Conservation (phyloP, 1,140 invertebrate genomes). For the Aphis gossypii region DNA sequence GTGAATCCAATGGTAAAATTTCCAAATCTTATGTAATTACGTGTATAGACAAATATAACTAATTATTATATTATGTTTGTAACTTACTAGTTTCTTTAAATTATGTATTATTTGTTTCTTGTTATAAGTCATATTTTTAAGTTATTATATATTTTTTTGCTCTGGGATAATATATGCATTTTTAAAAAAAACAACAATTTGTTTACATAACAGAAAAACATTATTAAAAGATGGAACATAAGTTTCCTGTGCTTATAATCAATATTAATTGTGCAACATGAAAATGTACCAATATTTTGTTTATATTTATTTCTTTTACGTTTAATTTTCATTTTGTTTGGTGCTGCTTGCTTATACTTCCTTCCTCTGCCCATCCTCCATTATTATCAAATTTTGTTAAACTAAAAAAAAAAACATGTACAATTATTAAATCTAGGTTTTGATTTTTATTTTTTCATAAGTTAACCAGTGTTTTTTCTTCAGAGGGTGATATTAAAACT, state of each 20-base stretch:
- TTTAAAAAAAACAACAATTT: slow-evolving; percentile 36
- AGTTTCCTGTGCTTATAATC: slow-evolving; percentile 36
- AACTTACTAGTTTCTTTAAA: slow-evolving; percentile 51
- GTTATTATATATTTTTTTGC: slow-evolving; percentile 38
- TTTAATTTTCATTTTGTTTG: slow-evolving; percentile 42
- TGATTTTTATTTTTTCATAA: slow-evolving; percentile 5
- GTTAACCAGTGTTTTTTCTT: slow-evolving; percentile 25
- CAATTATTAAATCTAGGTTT: slow-evolving; percentile 29
- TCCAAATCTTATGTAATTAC: slow-evolving; percentile 52
- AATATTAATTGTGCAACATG: slow-evolving; percentile 18
- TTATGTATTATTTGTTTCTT: slow-evolving; percentile 41
- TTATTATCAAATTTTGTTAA: slow-evolving; percentile 9
- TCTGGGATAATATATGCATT: slow-evolving; percentile 37
- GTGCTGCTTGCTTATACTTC: slow-evolving; percentile 52
- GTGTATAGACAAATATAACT: slow-evolving; percentile 54
- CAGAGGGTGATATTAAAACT: slow-evolving; percentile 18
- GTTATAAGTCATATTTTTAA: slow-evolving; percentile 36
- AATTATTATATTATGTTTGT: slow-evolving; percentile 53
- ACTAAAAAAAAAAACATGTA: slow-evolving; percentile 18
- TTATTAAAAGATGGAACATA: not conserved
- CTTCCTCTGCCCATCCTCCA: not conserved
- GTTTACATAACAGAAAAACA: slow-evolving; percentile 5
- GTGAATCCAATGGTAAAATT: slow-evolving; percentile 46
- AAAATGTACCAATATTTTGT: slow-evolving; percentile 21
- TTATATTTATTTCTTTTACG: slow-evolving; percentile 39